Evolutionary conservation across 2,888 invertebrate genomes (phyloP), one percentile per base, ranked within the genome.

Genomic region (Chaetogeoica ovagalla): DNA sequence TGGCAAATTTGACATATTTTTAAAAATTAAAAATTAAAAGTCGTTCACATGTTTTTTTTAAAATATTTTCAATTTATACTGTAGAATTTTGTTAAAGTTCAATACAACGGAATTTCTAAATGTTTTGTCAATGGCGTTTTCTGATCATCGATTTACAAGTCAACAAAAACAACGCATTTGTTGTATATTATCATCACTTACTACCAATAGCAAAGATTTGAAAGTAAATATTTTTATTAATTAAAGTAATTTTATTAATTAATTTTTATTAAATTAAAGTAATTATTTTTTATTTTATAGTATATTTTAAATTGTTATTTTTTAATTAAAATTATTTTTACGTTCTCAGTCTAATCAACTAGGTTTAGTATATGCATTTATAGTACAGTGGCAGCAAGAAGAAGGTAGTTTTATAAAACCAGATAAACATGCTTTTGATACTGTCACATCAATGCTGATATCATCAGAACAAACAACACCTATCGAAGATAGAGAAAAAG

Each of bases 91-190:
- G 69, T 87, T 96, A 13, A 90, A 90, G 83, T 96, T 94, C 85
- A 94, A 96, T 85, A 93, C 93, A 0, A 89, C 93, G 75, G 96
- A 95, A 85, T 94, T 94, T 83, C 88, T 95, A 62, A 95, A 95
- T 86, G 94, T 94, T 7, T 88, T 95, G 74, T 91, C 94, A 39
- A 88, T 95, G 86, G 94, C 94, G 65, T 95, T 95, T 87, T 92
- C 93, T 84, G 94, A 94, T 85, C 89, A 89, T 17, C 93, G 93
- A 86, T 94, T 94, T 85, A 89, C 90, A 43, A 90, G 91, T 17
- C 92, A 93, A 85, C 88, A 93, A 86, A 89, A 92, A 75, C 94
- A 94, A 85, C 87, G 93, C 82, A 89, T 95, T 73, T 90, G 94
- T 57, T 92, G 94, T 85, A 93, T 95, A 85, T 87, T 95, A 59